phyloP scores from a whole-genome alignment of 2,797 vertebrate genomes.

The Enteromius afrohamiltoni region DNA sequence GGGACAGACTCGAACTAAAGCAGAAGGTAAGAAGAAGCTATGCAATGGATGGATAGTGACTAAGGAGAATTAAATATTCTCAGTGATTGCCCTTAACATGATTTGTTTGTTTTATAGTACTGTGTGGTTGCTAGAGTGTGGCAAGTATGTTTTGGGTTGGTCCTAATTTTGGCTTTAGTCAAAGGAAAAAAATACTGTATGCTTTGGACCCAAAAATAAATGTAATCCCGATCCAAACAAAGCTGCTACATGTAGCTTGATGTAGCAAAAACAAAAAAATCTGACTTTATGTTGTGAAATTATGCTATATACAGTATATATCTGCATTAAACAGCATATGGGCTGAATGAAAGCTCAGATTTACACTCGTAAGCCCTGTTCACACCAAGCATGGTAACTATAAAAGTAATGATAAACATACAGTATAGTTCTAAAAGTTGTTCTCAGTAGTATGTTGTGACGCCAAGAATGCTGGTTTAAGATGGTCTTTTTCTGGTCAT shows the following conservation, averaged over 20 bases:
- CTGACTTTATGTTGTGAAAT: background rate
- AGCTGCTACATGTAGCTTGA: background rate
- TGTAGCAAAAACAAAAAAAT: background rate
- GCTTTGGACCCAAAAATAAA: background rate
- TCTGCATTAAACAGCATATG: background rate
- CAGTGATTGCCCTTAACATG: background rate
- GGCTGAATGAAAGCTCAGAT: background rate
- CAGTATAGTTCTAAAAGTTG: no score
- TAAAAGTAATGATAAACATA: no score
- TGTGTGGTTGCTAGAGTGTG: background rate
- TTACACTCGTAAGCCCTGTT: background rate
- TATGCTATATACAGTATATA: background rate
- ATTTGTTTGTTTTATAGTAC: background rate
- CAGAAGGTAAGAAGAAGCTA: conserved; percentile 69
- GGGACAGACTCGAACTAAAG: conserved; percentile 64
- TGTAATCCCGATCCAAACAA: background rate
- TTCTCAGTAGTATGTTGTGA: no score
- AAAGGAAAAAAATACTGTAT: background rate
- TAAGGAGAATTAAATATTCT: background rate
- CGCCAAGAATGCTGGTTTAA: no score
- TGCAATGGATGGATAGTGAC: background rate
- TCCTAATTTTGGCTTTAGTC: background rate
- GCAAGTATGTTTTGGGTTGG: background rate
- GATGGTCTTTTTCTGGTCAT: no score
- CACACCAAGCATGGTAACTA: no score